Conservation (phyloP, 2,113 vertebrate genomes). For the Andinoacara biseriatus region DNA sequence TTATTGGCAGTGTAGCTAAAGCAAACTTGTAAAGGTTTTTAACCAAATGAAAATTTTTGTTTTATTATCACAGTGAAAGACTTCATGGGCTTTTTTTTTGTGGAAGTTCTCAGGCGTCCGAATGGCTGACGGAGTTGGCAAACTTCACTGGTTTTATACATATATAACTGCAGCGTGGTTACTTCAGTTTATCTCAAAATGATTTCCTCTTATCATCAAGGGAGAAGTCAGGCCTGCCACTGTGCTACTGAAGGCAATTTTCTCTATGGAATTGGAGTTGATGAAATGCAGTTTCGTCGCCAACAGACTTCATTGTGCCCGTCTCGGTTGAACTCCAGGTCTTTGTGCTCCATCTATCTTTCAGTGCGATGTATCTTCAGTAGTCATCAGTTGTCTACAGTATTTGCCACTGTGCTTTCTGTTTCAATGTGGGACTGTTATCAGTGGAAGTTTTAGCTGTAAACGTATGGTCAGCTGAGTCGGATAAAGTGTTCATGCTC, state of each 20-base stretch:
- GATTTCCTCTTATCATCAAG: slow-evolving; percentile 41
- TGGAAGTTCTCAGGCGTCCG: background rate
- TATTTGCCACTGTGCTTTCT: background rate
- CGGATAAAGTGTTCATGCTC: background rate
- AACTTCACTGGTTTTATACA: slow-evolving; percentile 9
- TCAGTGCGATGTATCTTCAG: slow-evolving; percentile 3
- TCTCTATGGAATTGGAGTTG: slow-evolving; percentile 32
- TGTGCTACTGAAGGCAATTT: slow-evolving; percentile 50
- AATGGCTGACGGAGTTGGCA: slow-evolving; percentile 4
- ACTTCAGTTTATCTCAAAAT: slow-evolving; percentile 50
- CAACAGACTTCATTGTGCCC: background rate
- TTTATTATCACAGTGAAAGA: slow-evolving; percentile 40
- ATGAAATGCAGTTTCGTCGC: slow-evolving; percentile 20
- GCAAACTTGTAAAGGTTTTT: slow-evolving; percentile 34
- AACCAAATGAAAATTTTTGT: slow-evolving; percentile 13
- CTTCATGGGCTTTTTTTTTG: background rate
- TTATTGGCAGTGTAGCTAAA: slow-evolving; percentile 19
- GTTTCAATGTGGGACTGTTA: background rate
- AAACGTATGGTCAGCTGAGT: background rate
- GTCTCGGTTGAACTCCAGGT: background rate
- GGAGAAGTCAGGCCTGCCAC: slow-evolving; percentile 24
- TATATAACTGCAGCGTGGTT: slow-evolving; percentile 10
- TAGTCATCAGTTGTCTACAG: background rate
- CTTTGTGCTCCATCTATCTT: background rate
- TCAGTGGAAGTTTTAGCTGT: background rate